phyloP scores from a whole-genome alignment of 1,140 invertebrate genomes.

The Aporrectodea caliginosa region DNA sequence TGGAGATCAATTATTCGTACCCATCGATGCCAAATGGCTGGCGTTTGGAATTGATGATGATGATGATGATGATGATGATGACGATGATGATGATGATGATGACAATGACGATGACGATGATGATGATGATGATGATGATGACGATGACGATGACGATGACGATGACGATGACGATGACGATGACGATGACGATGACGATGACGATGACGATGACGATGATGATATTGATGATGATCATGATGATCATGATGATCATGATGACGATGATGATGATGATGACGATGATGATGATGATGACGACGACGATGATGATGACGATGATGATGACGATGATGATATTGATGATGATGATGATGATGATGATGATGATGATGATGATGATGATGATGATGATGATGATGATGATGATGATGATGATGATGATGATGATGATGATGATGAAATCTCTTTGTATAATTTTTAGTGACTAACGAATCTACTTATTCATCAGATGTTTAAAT shows the following conservation, averaged over 20 bases:
- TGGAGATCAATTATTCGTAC: no score
- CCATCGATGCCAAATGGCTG: no score
- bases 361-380: constrained; percentile 2
- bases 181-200: neutral
- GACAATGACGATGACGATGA: neutral
- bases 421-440: constrained; percentile 3
- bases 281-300: neutral
- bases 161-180: neutral
- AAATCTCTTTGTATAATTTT: no score
- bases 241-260: neutral
- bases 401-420: constrained; percentile 2
- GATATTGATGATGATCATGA: neutral
- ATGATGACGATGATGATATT: neutral
- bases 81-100: constrained; percentile 1
- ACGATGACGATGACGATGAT: neutral
- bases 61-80: constrained; percentile 2
- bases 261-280: neutral
- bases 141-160: neutral
- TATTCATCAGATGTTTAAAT: no score
- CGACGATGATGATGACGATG: neutral
- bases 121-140: constrained; percentile 2
- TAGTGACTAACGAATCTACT: no score
- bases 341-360: constrained; percentile 2
- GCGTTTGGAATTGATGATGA: no score
- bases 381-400: constrained; percentile 3